A percentile compares a stretch with the other conserved stretches of the same genome.
Conservation (phyloP, 2,797 vertebrate species). For the Eulemur rubriventer region DNA sequence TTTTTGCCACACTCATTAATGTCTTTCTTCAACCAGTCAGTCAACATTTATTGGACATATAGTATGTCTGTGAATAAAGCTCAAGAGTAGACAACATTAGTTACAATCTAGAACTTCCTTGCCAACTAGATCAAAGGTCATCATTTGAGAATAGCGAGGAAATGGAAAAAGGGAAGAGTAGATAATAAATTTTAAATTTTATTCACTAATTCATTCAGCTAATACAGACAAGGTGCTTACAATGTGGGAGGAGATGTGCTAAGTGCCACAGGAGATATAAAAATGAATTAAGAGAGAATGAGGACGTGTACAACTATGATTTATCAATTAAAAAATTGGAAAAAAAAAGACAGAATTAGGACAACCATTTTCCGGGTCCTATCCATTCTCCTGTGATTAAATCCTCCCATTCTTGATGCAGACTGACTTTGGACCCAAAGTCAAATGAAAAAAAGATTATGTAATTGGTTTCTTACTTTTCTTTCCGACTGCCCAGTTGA, state of each 20-base stretch:
- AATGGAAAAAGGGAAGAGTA: background rate
- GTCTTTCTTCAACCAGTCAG: background rate
- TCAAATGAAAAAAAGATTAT: background rate
- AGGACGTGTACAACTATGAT: background rate
- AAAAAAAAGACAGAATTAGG: background rate
- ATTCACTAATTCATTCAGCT: background rate
- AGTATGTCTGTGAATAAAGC: background rate
- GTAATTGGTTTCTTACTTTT: conserved; percentile 88
- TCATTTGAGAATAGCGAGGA: background rate
- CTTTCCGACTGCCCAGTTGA: conserved; percentile 94
- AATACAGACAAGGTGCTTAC: background rate
- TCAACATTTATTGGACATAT: background rate
- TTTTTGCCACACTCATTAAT: background rate
- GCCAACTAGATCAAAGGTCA: background rate
- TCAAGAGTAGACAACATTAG: background rate
- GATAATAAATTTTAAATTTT: background rate
- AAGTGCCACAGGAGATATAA: background rate
- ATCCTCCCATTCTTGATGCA: background rate
- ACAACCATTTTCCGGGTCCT: background rate
- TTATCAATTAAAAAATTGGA: background rate
- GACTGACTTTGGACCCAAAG: background rate
- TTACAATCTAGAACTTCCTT: background rate
- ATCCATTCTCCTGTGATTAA: background rate
- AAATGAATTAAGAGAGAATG: background rate
- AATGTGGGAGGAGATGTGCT: background rate